Conservation (phyloP, 64 coral and sea anemone species). For the Dendrophyllia cribrosa region DNA sequence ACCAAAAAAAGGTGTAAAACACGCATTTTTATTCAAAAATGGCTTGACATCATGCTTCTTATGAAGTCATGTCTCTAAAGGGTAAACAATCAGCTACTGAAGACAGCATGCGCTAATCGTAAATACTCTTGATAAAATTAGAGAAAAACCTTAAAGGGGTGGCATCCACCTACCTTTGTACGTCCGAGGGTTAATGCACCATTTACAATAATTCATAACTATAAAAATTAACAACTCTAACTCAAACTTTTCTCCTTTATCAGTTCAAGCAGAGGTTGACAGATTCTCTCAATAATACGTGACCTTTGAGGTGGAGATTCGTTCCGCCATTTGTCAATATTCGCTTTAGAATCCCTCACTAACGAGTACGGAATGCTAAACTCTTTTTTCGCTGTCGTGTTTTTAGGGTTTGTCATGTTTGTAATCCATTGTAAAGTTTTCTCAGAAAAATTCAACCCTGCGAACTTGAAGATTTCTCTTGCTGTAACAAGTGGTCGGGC, state of each 20-base stretch:
- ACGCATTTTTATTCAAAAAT: too few species aligned
- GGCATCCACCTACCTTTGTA: too few species aligned
- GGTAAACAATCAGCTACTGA: too few species aligned
- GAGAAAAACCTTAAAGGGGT: too few species aligned
- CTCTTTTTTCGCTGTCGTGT: background rate
- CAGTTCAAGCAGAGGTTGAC: slow-evolving; percentile 9
- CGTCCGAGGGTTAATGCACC: too few species aligned
- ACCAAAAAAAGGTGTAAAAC: too few species aligned
- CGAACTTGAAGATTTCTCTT: slow-evolving; percentile 16
- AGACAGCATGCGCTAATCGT: too few species aligned
- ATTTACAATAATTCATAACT: background rate
- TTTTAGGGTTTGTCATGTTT: slow-evolving; percentile 28
- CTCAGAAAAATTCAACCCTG: background rate
- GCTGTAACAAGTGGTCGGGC: background rate
- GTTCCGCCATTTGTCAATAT: slow-evolving; percentile 5
- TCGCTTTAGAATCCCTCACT: slow-evolving; percentile 24
- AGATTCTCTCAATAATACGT: background rate
- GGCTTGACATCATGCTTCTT: too few species aligned
- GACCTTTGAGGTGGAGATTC: background rate
- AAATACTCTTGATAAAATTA: too few species aligned
- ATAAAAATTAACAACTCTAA: background rate
- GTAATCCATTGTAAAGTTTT: slow-evolving; percentile 1
- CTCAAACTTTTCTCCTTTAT: background rate
- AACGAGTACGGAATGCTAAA: slow-evolving; percentile 13
- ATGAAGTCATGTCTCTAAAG: too few species aligned